Evolutionary conservation across 1,140 invertebrate species (phyloP), one percentile per base, ranked within the genome.

Genomic region (Ruditapes philippinarum): DNA sequence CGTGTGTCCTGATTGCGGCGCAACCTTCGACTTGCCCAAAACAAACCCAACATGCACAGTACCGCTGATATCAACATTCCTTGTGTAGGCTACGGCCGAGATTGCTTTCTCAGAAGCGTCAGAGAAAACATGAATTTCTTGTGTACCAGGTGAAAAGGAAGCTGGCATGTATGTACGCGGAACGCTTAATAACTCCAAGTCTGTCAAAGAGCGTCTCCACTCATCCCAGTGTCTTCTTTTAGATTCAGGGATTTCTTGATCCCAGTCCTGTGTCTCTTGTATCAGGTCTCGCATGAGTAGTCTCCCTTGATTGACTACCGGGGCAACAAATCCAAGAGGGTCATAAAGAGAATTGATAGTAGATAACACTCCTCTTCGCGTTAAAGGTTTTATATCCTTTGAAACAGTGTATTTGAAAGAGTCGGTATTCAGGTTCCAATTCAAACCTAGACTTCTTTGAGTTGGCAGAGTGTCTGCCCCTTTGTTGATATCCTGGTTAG

Each of bases 131-230:
- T 85, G 80, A 4, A 91, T 12, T 40, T 88, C 82, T 0, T 40
- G 54, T 3, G 25, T 95, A 94, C 84, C 96, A 95, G 95, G 95
- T 96, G 70, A 90, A 93, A 17, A 95, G 91, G 65, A 76, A 25
- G 80, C 86, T 33, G 4, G 5, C 1, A n/a, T 12, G 22, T 79
- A 90, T 22, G 25, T 49, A 3, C 89, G n/a, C 28, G 89, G 91
- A 7, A 90, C 70, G 5, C 36, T 42, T 11, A 84, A 0, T 11
- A 28, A 11, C 22, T 80, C 57, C 0, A 91, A 45, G 1, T 33
- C 31, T 11, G 60, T 40, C 31, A 90, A 19, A 12, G 88, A 89
- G 28, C 0, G 19, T 57, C 42, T 83, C 90, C 88, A 91, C 0
- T 68, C 25, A 0, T 62, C n/a, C 92, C 92, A 92, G 81, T 70